Evolutionary conservation across 2,113 vertebrate genomes (phyloP).

Genomic region (Datnioides undecimradiatus): DNA sequence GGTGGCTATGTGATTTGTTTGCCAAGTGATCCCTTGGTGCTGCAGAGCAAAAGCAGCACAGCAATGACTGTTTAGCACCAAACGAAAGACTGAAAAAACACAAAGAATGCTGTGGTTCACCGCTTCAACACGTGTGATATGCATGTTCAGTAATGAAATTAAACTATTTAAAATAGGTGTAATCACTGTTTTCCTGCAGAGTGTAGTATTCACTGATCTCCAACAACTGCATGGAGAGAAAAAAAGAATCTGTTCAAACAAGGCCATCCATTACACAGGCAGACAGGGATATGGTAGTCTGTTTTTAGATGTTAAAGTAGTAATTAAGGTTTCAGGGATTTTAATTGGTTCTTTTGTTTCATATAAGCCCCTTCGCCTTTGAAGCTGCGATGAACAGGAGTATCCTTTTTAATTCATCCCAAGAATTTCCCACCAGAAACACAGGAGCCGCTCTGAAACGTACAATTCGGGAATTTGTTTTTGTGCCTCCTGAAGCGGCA

Average conservation of each 20-base stretch:
- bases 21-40: neutral
- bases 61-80: neutral
- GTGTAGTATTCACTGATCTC: constrained; percentile 41
- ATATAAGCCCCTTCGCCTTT: constrained; percentile 74
- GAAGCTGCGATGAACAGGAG: constrained; percentile 68
- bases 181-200: constrained; percentile 36
- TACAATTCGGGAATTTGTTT: neutral
- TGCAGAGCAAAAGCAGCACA: neutral
- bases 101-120: neutral
- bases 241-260: constrained; percentile 65
- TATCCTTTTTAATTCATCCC: constrained; percentile 41
- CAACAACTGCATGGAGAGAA: constrained; percentile 70
- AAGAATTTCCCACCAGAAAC: constrained; percentile 71
- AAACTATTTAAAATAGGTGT: constrained; percentile 8
- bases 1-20: neutral
- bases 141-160: neutral
- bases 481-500: constrained; percentile 24
- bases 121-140: constrained; percentile 8
- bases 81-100: neutral
- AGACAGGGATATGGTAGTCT: constrained; percentile 53
- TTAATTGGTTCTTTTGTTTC: constrained; percentile 83
- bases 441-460: neutral
- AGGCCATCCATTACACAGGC: constrained; percentile 66
- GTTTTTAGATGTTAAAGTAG: constrained; percentile 69
- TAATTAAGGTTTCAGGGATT: constrained; percentile 79